A percentile compares a stretch with the other conserved stretches of the same genome.
Conservation (phyloP, 64 coral and sea anemone genomes). For the Catalaphyllia jardinei region DNA sequence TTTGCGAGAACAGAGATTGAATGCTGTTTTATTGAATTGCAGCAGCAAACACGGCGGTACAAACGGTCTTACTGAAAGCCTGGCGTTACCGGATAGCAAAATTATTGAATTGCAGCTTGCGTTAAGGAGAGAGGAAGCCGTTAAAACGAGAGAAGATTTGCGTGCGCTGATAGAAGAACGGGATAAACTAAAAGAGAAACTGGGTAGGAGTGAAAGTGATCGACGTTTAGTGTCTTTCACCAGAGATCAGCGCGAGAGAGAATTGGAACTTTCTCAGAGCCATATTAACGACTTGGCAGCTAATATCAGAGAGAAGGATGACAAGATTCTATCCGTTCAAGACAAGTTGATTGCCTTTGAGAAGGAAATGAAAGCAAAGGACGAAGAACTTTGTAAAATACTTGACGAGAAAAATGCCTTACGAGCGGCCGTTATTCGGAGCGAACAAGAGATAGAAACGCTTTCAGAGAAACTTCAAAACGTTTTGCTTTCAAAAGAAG, state of each 20-base stretch:
- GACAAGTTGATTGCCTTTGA: slow-evolving; percentile 16
- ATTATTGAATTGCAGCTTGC: slow-evolving; percentile 67
- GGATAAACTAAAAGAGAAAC: slow-evolving; percentile 56
- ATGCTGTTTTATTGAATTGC: slow-evolving; percentile 36
- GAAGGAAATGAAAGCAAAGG: slow-evolving; percentile 35
- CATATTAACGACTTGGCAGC: slow-evolving; percentile 40
- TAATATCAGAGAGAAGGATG: slow-evolving; percentile 46
- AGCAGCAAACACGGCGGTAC: neutral
- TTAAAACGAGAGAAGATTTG: slow-evolving; percentile 59
- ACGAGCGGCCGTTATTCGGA: slow-evolving; percentile 35
- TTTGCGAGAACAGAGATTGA: slow-evolving; percentile 71
- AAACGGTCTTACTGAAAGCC: neutral
- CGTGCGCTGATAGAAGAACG: slow-evolving; percentile 66
- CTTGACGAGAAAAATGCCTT: slow-evolving; percentile 42
- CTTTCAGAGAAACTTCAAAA: slow-evolving; percentile 41
- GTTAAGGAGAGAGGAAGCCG: slow-evolving; percentile 61
- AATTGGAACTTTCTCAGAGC: slow-evolving; percentile 53
- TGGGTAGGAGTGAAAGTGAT: slow-evolving; percentile 45
- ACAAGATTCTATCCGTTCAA: slow-evolving; percentile 33
- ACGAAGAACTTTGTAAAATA: slow-evolving; percentile 44
- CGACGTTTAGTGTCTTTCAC: slow-evolving; percentile 61
- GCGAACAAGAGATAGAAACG: slow-evolving; percentile 64
- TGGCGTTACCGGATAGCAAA: slow-evolving; percentile 42
- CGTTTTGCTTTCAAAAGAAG: slow-evolving; percentile 1
- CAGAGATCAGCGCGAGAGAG: slow-evolving; percentile 63